phyloP scores from a whole-genome alignment of 2,888 invertebrate species.

The Chironomus tentans region DNA sequence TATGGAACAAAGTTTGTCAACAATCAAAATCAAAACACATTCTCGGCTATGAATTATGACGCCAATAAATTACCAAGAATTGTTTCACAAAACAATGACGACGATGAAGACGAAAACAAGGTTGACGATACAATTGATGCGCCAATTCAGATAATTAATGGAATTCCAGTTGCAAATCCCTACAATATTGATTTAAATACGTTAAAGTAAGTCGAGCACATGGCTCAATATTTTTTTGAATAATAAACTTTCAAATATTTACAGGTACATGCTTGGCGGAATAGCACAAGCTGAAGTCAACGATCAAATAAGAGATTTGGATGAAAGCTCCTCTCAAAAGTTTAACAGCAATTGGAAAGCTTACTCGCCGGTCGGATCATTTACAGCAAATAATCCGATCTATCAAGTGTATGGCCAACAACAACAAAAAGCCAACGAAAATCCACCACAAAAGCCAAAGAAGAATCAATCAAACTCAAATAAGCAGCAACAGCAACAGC shows the following conservation, averaged over 20 bases:
- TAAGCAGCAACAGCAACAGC: neutral
- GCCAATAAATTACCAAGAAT: constrained; percentile 7
- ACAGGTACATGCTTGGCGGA: constrained; percentile 27
- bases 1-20: neutral
- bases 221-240: neutral
- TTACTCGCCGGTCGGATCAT: neutral
- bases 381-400: neutral
- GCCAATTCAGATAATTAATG: constrained; percentile 40
- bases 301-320: constrained; percentile 19
- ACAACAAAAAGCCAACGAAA: neutral
- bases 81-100: constrained; percentile 23
- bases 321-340: neutral
- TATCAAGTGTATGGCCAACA: constrained; percentile 13
- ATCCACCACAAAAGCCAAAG: neutral
- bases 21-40: constrained; percentile 4
- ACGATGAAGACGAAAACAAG: constrained; percentile 13
- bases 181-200: constrained; percentile 45
- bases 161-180: constrained; percentile 47
- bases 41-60: constrained; percentile 25
- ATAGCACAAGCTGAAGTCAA: constrained; percentile 27
- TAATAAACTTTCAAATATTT: neutral
- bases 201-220: constrained; percentile 12
- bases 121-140: constrained; percentile 1
- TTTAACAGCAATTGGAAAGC: constrained; percentile 1
- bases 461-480: neutral